Conservation (phyloP, 2,113 vertebrate genomes). For the Microcebus jonahi region DNA sequence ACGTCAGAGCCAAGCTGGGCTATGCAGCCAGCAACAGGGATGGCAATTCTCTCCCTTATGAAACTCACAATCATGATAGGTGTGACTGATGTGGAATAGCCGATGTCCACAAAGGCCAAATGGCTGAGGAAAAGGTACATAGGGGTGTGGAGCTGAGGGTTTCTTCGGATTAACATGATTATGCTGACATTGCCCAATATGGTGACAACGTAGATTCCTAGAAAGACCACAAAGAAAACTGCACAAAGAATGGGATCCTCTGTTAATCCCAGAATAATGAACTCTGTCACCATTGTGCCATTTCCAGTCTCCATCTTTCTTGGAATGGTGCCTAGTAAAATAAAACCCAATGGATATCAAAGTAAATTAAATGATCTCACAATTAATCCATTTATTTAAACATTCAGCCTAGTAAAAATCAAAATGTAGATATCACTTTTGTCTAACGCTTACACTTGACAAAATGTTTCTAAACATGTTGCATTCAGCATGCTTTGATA, state of each 20-base stretch:
- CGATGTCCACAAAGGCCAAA: slow-evolving; percentile 54
- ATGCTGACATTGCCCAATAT: slow-evolving; percentile 54
- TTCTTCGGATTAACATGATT: slow-evolving; percentile 49
- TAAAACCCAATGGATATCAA: slow-evolving; percentile 23
- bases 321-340: slow-evolving; percentile 7
- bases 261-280: slow-evolving; percentile 69
- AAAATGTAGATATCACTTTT: background rate
- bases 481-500: background rate
- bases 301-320: slow-evolving; percentile 49
- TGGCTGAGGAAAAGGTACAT: slow-evolving; percentile 61
- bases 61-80: slow-evolving; percentile 46
- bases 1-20: slow-evolving; percentile 37
- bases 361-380: background rate
- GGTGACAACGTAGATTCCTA: slow-evolving; percentile 26
- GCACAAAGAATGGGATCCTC: background rate
- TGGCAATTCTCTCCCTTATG: background rate
- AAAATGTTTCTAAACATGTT: background rate
- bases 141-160: slow-evolving; percentile 1
- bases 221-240: slow-evolving; percentile 66
- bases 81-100: slow-evolving; percentile 43
- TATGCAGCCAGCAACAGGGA: slow-evolving; percentile 31
- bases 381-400: background rate
- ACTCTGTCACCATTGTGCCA: background rate
- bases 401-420: background rate
- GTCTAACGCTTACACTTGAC: background rate